phyloP scores from a whole-genome alignment of 2,113 vertebrate genomes.

The Prochilodus magdalenae region DNA sequence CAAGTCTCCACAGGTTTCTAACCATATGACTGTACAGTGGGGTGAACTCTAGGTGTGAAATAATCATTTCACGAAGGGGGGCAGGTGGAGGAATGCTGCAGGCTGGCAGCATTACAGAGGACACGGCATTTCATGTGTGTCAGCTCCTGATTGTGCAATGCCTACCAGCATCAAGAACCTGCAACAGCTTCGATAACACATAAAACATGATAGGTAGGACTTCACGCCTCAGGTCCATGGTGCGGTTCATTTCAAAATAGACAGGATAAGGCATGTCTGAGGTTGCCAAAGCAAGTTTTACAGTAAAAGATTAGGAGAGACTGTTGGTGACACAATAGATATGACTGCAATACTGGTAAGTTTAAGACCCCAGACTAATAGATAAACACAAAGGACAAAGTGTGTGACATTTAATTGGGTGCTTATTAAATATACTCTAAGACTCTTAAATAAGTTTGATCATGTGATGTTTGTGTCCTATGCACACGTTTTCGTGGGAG shows the following conservation, averaged over 20 bases:
- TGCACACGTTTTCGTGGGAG: conserved; percentile 44
- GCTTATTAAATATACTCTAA: background rate
- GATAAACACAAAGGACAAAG: background rate
- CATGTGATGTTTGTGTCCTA: conserved; percentile 20
- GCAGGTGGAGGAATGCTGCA: conserved; percentile 38
- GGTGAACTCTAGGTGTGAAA: conserved; percentile 50
- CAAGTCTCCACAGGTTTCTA: conserved; percentile 44
- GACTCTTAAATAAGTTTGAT: conserved; percentile 1
- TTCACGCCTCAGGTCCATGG: conserved; percentile 46
- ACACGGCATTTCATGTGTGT: conserved; percentile 24
- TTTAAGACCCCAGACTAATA: conserved; percentile 7
- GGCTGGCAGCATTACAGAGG: conserved; percentile 37
- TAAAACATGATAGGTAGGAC: conserved; percentile 37
- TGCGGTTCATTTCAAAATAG: conserved; percentile 9
- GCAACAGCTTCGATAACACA: conserved; percentile 21
- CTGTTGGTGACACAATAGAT: conserved; percentile 35
- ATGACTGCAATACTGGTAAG: conserved; percentile 29
- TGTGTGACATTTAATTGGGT: background rate
- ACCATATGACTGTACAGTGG: conserved; percentile 13
- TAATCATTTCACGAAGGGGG: conserved; percentile 33
- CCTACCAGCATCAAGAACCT: conserved; percentile 11
- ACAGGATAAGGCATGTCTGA: conserved; percentile 39
- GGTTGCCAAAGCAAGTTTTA: conserved; percentile 44
- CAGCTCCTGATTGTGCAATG: conserved; percentile 40
- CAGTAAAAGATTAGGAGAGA: conserved; percentile 26